A percentile compares a stretch with the other conserved stretches of the same genome.
Evolutionary conservation across 2,113 vertebrate species (phyloP).

Genomic region (Microtus richardsoni): DNA sequence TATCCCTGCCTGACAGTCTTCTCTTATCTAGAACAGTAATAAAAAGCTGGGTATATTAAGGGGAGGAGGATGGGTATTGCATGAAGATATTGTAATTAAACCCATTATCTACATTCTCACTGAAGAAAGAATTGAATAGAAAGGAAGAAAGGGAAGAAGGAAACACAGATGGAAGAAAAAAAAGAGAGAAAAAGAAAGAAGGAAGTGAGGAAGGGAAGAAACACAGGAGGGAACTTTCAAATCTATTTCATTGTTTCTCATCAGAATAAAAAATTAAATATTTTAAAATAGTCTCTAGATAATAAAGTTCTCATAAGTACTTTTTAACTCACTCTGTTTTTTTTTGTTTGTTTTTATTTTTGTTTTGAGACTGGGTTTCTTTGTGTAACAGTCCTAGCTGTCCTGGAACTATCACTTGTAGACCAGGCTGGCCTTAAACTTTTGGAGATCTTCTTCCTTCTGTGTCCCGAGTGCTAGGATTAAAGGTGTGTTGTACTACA

Average conservation of each 20-base stretch:
- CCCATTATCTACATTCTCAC: neutral
- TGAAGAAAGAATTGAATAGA: neutral
- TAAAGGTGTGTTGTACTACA: too few relatives aligned
- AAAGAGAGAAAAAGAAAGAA: too few relatives aligned
- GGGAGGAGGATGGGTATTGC: neutral
- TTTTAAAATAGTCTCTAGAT: neutral
- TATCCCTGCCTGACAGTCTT: neutral
- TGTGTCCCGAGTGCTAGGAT: too few relatives aligned
- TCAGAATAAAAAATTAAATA: neutral
- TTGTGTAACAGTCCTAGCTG: too few relatives aligned
- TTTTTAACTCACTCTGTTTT: neutral
- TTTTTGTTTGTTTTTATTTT: too few relatives aligned
- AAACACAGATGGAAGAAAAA: neutral
- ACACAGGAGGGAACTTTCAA: neutral
- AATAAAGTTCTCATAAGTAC: constrained; percentile 2
- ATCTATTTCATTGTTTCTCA: neutral
- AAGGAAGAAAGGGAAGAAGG: neutral
- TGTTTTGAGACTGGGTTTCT: too few relatives aligned
- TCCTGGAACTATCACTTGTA: too few relatives aligned
- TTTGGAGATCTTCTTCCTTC: too few relatives aligned
- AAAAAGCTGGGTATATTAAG: neutral
- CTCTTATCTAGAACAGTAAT: neutral
- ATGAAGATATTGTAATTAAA: neutral
- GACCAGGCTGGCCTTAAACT: too few relatives aligned
- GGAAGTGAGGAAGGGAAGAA: too few relatives aligned